These are phyloP conservation scores for Torymus texanus DNA, from an alignment of 2,888 invertebrate genomes.

Conservation along the genomic window DNA sequence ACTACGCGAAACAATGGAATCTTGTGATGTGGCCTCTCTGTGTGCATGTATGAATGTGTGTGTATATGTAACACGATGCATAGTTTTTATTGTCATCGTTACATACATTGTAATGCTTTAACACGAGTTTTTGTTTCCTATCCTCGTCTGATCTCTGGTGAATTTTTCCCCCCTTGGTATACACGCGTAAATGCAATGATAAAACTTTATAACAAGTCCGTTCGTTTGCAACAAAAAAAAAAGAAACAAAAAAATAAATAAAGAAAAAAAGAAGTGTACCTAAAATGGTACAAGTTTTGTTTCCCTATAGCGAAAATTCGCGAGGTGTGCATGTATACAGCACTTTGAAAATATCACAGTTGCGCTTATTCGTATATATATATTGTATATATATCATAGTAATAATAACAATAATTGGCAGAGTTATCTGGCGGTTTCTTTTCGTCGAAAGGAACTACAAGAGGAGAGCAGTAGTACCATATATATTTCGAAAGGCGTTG, in stretches of 20 bases:
- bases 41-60: too few relatives aligned
- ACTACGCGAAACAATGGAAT: constrained; percentile 22
- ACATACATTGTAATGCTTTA: constrained; percentile 3
- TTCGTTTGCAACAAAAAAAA: neutral
- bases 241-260: constrained; percentile 1
- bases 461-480: neutral
- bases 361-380: constrained; percentile 31
- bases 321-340: neutral
- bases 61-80: neutral
- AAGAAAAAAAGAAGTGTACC: too few relatives aligned
- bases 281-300: neutral
- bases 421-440: constrained; percentile 19
- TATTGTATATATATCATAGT: constrained; percentile 1
- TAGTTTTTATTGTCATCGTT: neutral
- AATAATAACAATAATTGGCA: neutral
- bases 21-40: neutral
- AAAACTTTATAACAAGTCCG: constrained; percentile 2
- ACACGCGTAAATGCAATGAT: constrained; percentile 17
- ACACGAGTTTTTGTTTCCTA: neutral
- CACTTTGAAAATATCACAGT: constrained; percentile 54
- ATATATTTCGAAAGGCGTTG: neutral
- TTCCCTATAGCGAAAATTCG: constrained; percentile 1
- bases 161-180: neutral
- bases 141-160: neutral
- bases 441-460: constrained; percentile 33